These are phyloP conservation scores for Drosophila navojoa DNA, from an alignment of 1,140 invertebrate species.

Conservation along the genomic window DNA sequence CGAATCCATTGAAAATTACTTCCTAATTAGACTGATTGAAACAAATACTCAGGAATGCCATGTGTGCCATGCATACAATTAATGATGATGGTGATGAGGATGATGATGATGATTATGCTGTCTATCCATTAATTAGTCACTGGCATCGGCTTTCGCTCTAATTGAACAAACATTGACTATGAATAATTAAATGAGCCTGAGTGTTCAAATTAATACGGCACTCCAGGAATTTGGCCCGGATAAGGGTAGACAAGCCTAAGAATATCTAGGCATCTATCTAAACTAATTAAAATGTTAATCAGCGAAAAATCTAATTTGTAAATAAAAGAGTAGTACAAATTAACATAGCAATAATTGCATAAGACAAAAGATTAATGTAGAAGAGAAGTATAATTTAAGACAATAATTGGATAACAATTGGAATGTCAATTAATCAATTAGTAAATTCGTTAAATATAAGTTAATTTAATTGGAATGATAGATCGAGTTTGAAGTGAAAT, in stretches of 20 bases:
- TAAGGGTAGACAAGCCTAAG: neutral
- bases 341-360: no score
- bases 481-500: no score
- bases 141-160: conserved; percentile 32
- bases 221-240: conserved; percentile 7
- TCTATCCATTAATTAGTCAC: conserved; percentile 45
- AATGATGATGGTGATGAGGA: conserved; percentile 16
- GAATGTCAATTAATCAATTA: no score
- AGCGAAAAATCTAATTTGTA: no score
- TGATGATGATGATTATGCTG: neutral
- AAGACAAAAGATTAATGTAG: no score
- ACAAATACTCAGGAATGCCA: conserved; percentile 14
- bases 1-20: conserved; percentile 31
- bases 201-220: conserved; percentile 41
- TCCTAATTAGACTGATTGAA: conserved; percentile 42
- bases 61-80: conserved; percentile 12
- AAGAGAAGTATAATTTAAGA: no score
- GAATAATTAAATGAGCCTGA: conserved; percentile 37
- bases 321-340: no score
- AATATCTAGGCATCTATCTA: no score
- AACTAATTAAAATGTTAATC: no score
- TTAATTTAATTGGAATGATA: no score
- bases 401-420: no score
- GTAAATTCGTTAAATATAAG: no score
- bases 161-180: conserved; percentile 46